phyloP scores from a whole-genome alignment of 2,113 vertebrate genomes.

The Menidia beryllina region DNA sequence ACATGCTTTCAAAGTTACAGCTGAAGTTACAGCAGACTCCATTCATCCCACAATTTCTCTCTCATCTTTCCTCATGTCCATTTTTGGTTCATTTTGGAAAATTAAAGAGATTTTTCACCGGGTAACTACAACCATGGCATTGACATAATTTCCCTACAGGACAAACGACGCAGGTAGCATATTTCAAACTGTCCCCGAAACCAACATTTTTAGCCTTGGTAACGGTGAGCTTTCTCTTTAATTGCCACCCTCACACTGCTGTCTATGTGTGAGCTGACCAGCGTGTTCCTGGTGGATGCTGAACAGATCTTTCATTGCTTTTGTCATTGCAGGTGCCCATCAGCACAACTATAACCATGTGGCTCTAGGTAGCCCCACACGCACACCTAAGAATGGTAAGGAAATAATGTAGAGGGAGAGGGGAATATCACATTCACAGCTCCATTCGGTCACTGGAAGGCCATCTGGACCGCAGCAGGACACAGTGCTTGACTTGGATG shows the following conservation, averaged over 20 bases:
- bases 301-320: slow-evolving; percentile 75
- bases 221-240: slow-evolving; percentile 58
- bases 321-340: slow-evolving; percentile 92
- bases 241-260: slow-evolving; percentile 26
- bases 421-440: slow-evolving; percentile 1
- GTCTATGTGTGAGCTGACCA: slow-evolving; percentile 50
- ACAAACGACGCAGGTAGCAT: background rate
- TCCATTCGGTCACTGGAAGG: slow-evolving; percentile 18
- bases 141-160: too few species aligned
- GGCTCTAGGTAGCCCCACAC: slow-evolving; percentile 91
- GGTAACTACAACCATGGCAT: background rate
- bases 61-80: slow-evolving; percentile 39
- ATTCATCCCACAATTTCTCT: slow-evolving; percentile 27
- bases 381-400: slow-evolving; percentile 97
- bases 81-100: slow-evolving; percentile 34
- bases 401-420: slow-evolving; percentile 30
- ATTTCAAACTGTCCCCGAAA: background rate
- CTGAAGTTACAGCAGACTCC: slow-evolving; percentile 33
- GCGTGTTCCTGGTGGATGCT: slow-evolving; percentile 53
- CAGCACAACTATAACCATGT: slow-evolving; percentile 96
- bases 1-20: slow-evolving; percentile 32
- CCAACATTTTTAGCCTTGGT: background rate
- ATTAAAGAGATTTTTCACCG: slow-evolving; percentile 67
- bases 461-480: slow-evolving; percentile 2
- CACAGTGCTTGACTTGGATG: slow-evolving; percentile 17